These are phyloP conservation scores for Chionis minor DNA, from an alignment of 2,113 vertebrate genomes.

Conservation along the genomic window DNA sequence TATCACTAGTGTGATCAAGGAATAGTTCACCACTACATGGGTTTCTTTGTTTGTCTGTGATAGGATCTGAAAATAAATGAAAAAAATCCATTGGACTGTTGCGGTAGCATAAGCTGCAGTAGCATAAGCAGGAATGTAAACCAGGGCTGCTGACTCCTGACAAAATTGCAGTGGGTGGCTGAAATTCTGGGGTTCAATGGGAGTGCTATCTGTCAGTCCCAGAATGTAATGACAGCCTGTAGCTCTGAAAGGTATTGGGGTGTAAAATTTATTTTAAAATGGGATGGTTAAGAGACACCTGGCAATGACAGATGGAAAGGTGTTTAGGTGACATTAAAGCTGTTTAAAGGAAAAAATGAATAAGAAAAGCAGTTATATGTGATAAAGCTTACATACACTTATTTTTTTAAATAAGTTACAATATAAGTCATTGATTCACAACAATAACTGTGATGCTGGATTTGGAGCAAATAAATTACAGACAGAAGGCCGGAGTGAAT, in stretches of 20 bases:
- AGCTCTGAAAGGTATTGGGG: neutral
- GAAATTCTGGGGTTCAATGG: neutral
- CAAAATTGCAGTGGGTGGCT: neutral
- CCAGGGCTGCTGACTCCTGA: neutral
- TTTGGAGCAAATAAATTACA: neutral
- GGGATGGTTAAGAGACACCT: neutral
- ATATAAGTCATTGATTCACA: neutral
- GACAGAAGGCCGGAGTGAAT: neutral
- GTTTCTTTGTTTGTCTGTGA: neutral
- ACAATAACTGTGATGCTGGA: neutral
- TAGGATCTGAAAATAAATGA: neutral
- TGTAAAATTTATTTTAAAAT: neutral
- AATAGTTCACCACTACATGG: neutral
- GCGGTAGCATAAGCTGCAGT: neutral
- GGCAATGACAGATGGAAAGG: neutral
- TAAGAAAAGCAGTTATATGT: neutral
- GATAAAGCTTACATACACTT: neutral
- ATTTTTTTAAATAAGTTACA: neutral
- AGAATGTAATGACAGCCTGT: neutral
- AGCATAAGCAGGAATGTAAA: neutral
- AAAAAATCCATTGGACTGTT: neutral
- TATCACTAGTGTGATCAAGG: neutral
- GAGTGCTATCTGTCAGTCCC: neutral
- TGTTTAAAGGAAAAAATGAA: neutral
- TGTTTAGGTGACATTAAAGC: neutral